Conservation (phyloP, 2,113 vertebrate genomes). For the Calidris pygmaea region DNA sequence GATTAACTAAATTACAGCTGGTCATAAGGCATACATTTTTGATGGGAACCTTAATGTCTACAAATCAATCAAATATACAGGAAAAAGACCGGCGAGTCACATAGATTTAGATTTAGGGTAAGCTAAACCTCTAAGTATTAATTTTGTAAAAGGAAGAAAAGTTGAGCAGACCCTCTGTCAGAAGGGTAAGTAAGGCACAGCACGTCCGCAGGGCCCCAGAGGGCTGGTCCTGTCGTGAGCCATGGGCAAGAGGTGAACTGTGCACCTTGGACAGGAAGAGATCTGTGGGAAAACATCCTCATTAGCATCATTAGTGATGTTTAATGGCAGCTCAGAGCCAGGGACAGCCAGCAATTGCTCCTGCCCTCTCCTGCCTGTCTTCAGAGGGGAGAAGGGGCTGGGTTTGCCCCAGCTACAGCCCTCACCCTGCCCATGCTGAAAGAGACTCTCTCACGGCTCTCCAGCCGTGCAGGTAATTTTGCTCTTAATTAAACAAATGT, state of each 20-base stretch:
- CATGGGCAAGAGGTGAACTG: neutral
- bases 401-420: neutral
- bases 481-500: conserved; percentile 42
- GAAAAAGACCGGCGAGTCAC: neutral
- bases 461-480: neutral
- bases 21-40: neutral
- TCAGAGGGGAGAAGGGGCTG: neutral
- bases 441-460: neutral
- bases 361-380: neutral
- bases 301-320: accelerated
- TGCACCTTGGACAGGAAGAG: accelerated
- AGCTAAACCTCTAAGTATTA: neutral
- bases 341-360: accelerated
- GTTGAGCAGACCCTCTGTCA: neutral
- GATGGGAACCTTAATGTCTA: neutral
- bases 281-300: neutral
- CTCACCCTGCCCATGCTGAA: neutral
- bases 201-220: too few relatives aligned
- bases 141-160: neutral
- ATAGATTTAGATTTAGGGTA: too few relatives aligned
- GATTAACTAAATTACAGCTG: neutral
- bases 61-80: neutral
- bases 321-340: neutral
- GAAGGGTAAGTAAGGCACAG: neutral
- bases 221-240: accelerated